Evolutionary conservation across 2,888 invertebrate genomes (phyloP).

Genomic region (Parelbella ahira): DNA sequence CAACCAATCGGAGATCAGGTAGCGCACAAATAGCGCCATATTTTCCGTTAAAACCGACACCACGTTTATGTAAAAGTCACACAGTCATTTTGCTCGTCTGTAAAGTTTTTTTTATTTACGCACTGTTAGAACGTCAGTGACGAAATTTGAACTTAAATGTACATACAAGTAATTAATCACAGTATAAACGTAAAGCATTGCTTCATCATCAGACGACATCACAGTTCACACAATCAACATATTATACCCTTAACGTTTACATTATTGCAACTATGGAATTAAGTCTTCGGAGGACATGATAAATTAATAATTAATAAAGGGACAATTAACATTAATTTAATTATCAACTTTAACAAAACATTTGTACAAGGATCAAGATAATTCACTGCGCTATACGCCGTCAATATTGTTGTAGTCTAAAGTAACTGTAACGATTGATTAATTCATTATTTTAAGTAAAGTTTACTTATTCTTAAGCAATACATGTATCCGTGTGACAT

Average conservation of each 20-base stretch:
- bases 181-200: conserved; percentile 78
- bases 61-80: no score
- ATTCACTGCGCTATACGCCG: no score
- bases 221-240: conserved; percentile 69
- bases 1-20: no score
- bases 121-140: no score
- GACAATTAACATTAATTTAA: conserved; percentile 5
- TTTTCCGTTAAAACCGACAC: no score
- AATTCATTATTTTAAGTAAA: no score
- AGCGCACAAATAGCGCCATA: no score
- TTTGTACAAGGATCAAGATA: no score
- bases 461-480: conserved; percentile 22
- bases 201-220: conserved; percentile 73
- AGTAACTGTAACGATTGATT: no score
- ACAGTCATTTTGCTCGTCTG: no score
- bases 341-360: neutral
- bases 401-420: no score
- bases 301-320: conserved; percentile 4
- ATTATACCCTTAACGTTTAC: conserved; percentile 35
- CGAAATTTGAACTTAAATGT: conserved; percentile 49
- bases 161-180: conserved; percentile 70
- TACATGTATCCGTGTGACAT: conserved; percentile 27
- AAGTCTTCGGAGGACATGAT: conserved; percentile 14
- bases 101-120: no score
- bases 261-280: conserved; percentile 35